These are phyloP conservation scores for Lemur catta DNA, from an alignment of 2,797 vertebrate genomes.

Conservation along the genomic window DNA sequence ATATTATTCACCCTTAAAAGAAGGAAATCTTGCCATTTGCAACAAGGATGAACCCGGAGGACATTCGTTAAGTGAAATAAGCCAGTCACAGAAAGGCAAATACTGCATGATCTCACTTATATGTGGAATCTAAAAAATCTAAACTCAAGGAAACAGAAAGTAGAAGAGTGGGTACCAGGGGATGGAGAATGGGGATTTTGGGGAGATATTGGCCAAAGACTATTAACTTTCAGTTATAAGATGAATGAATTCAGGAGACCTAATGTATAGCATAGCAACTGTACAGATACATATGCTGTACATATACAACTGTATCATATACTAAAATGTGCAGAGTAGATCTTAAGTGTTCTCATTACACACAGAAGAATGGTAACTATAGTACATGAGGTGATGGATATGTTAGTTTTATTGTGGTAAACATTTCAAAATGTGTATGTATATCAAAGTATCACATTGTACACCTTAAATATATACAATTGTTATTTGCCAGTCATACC, in stretches of 20 bases:
- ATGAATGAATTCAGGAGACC: neutral
- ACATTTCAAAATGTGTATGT: neutral
- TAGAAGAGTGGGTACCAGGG: neutral
- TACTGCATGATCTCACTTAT: neutral
- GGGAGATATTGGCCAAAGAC: neutral
- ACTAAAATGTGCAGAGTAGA: neutral
- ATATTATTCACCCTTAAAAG: neutral
- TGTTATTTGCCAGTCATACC: neutral
- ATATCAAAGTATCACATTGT: neutral
- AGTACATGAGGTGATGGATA: neutral
- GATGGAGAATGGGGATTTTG: neutral
- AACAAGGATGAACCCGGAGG: neutral
- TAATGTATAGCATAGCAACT: neutral
- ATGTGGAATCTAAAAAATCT: neutral
- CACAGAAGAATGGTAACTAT: neutral
- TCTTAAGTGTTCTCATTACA: neutral
- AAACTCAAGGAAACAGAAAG: neutral
- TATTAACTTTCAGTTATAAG: neutral
- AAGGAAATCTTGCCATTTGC: neutral
- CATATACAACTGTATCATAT: neutral
- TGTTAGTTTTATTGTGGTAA: neutral
- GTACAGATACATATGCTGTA: neutral
- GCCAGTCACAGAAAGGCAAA: neutral
- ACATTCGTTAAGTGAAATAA: neutral
- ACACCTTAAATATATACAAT: neutral